A percentile compares a stretch with the other conserved stretches of the same genome.
These are phyloP conservation scores for Chloroclystis v-ata DNA, from an alignment of 2,888 invertebrate genomes.

Conservation along the genomic window DNA sequence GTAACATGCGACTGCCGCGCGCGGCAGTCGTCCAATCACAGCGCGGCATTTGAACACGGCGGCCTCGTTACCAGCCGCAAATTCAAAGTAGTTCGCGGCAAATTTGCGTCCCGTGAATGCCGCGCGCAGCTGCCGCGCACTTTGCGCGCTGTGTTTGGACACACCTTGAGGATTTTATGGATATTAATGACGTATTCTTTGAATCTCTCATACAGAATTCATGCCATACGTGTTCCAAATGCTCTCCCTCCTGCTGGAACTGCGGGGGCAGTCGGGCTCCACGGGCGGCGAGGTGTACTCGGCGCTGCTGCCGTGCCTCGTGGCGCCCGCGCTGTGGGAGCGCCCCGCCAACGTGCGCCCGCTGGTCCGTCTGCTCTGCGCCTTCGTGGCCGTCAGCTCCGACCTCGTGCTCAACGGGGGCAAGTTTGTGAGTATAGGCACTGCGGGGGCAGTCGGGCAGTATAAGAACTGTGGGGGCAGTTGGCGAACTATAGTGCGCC, in stretches of 20 bases:
- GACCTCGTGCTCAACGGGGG: conserved; percentile 71
- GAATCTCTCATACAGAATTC: conserved; percentile 83
- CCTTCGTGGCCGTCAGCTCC: conserved; percentile 81
- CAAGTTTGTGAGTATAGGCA: conserved; percentile 81
- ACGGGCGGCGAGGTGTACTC: conserved; percentile 88
- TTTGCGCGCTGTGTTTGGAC: too few relatives aligned
- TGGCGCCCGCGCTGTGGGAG: conserved; percentile 96
- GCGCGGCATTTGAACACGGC: too few relatives aligned
- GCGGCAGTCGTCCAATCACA: too few relatives aligned
- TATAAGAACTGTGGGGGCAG: conserved; percentile 97
- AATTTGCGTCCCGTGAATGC: too few relatives aligned
- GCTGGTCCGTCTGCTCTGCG: conserved; percentile 92
- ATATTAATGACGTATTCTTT: not conserved
- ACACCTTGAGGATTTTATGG: too few relatives aligned
- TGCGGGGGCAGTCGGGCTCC: conserved; percentile 69
- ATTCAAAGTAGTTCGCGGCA: too few relatives aligned
- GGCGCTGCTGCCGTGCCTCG: conserved; percentile 91
- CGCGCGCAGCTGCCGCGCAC: too few relatives aligned
- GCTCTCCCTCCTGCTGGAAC: conserved; percentile 91
- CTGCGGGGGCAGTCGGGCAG: conserved; percentile 96
- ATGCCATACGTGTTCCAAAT: conserved; percentile 99
- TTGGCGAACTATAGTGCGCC: conserved; percentile 82
- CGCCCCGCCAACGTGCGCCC: conserved; percentile 95
- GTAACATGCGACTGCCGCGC: too few relatives aligned
- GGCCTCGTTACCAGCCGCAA: too few relatives aligned